Percentiles rank a stretch among this genome's conserved stretches.
phyloP scores from a whole-genome alignment of 2,888 invertebrate genomes.

The Philopedon plagiatum region DNA sequence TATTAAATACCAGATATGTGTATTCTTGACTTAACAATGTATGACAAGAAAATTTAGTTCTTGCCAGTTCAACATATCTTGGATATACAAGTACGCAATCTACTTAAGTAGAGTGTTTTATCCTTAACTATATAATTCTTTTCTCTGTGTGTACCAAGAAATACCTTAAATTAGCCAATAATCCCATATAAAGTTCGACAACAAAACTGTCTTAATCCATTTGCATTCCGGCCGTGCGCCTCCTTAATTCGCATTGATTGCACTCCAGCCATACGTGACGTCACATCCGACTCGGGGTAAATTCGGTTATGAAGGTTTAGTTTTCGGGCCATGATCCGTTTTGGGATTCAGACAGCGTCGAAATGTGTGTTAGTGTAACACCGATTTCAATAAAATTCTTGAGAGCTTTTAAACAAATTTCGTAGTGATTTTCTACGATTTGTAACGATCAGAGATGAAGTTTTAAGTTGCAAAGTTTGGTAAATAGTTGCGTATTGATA shows the following conservation, averaged over 20 bases:
- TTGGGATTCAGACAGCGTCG: conserved; percentile 23
- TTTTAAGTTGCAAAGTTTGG: too few species aligned
- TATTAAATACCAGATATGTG: too few species aligned
- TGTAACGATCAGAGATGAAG: background rate
- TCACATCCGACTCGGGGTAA: conserved; percentile 42
- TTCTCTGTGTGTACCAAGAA: background rate
- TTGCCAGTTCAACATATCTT: too few species aligned
- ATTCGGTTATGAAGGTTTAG: conserved; percentile 48
- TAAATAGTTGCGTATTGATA: too few species aligned
- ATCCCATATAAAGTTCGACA: conserved; percentile 7
- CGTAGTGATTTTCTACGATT: conserved; percentile 7
- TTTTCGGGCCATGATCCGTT: conserved; percentile 41
- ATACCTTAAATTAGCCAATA: conserved; percentile 7
- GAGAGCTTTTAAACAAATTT: background rate
- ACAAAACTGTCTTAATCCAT: conserved; percentile 28
- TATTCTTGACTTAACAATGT: too few species aligned
- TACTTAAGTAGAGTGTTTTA: too few species aligned
- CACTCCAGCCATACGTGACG: conserved; percentile 38
- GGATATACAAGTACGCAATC: too few species aligned
- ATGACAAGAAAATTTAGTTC: too few species aligned
- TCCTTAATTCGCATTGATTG: conserved; percentile 48
- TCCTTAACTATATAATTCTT: too few species aligned
- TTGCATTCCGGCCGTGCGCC: conserved; percentile 34
- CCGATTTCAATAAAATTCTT: conserved; percentile 28
- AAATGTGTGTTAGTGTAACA: conserved; percentile 19